phyloP scores from a whole-genome alignment of 2,113 vertebrate species.

The Chauna torquata region DNA sequence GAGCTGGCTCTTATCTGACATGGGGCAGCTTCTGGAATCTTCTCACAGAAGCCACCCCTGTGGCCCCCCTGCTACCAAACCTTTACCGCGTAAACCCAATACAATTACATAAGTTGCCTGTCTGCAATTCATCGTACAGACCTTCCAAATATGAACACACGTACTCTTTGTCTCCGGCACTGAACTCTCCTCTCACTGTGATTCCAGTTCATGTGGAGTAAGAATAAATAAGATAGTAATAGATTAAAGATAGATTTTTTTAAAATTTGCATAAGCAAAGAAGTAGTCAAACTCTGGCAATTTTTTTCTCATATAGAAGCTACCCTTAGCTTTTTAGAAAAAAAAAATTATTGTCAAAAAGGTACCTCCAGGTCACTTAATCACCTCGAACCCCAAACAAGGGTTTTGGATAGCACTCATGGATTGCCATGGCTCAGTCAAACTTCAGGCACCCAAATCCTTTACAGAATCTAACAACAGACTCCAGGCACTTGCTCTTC shows the following conservation, averaged over 20 bases:
- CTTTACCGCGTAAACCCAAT: too few species aligned
- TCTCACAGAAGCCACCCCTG: too few species aligned
- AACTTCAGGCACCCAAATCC: background rate
- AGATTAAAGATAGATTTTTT: background rate
- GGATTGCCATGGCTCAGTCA: background rate
- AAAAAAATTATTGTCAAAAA: background rate
- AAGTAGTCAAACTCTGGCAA: background rate
- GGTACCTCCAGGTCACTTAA: background rate
- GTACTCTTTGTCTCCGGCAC: background rate
- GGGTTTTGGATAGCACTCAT: background rate
- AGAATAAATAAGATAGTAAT: background rate
- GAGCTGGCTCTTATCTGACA: too few species aligned
- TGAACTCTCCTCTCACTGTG: background rate
- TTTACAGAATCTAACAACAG: accelerated
- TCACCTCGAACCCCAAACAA: background rate
- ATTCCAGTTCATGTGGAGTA: background rate
- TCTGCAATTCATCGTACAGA: background rate
- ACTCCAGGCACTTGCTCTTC: background rate
- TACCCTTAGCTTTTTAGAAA: background rate
- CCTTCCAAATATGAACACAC: background rate
- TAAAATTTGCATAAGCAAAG: background rate
- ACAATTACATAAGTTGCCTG: background rate
- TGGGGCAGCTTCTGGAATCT: too few species aligned
- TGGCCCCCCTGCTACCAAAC: too few species aligned
- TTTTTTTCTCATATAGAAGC: background rate